Conservation (phyloP, 2,888 invertebrate genomes). For the Lasioglossum zephyrum region DNA sequence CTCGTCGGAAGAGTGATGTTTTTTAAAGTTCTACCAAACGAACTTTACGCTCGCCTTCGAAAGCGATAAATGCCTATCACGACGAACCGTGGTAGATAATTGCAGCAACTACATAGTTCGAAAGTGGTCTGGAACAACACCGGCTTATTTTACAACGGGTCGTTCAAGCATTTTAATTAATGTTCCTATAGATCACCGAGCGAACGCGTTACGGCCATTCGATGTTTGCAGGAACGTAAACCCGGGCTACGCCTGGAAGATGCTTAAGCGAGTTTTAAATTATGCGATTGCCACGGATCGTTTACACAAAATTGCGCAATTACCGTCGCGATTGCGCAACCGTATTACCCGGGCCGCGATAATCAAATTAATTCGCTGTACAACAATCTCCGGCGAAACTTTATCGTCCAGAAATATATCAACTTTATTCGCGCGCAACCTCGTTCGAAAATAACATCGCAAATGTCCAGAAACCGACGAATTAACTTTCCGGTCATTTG, state of each 20-base stretch:
- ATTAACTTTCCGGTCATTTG: background rate
- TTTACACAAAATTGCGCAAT: background rate
- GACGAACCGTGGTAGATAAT: conserved; percentile 32
- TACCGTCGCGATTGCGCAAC: conserved; percentile 1
- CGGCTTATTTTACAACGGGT: conserved; percentile 22
- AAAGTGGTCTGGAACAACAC: conserved; percentile 40
- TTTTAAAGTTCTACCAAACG: conserved; percentile 20
- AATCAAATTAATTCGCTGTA: background rate
- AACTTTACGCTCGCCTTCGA: conserved; percentile 24
- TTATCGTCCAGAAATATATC: background rate
- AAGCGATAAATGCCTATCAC: conserved; percentile 38
- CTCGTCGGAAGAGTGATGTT: background rate
- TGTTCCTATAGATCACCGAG: conserved; percentile 13
- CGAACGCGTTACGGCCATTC: background rate
- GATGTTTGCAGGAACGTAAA: conserved; percentile 16
- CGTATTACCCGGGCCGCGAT: background rate
- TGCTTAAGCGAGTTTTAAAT: background rate
- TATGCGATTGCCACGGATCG: background rate
- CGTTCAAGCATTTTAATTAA: conserved; percentile 35
- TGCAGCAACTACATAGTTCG: conserved; percentile 34
- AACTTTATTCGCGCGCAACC: background rate
- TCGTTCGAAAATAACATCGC: background rate
- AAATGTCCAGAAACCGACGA: too few relatives aligned
- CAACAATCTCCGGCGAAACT: background rate
- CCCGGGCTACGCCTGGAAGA: background rate